Base-by-base conservation (phyloP, 2,888 invertebrate species). In the Apocheima hispidaria region DNA sequence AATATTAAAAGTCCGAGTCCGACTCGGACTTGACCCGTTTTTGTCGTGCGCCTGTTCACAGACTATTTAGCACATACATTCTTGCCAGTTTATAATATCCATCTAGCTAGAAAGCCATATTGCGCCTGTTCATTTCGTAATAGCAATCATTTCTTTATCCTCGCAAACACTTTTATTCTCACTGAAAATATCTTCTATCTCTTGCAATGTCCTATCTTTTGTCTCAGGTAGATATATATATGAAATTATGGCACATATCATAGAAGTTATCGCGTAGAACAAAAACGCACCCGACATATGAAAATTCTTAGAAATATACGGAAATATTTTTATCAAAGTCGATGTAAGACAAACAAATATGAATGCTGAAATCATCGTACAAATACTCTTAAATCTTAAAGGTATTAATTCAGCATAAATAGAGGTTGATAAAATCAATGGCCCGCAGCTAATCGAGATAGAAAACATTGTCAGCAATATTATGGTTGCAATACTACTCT, bases 401-500 rank as follows among this genome's bases (percentile, higher is more conserved):
- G 79, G 75, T 9, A 75, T 65, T 35, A 82, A 58, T 60, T 82
- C 82, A 0, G 71, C 77, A 30, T 66, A 63, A 35, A 79, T 69
- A 0, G 75, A 69, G 0, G 72, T 65, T 0, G 67, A 61, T 9
- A 81, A 30, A n/a, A 82, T 78, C 60, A 79, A 69, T 0, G 81
- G 78, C 4, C 86, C 85, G 46, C 77, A 75, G 53, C 82, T 78
- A 14, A 84, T 74, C 67, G 74, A 65, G 18, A 82, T 20, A 0
- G 82, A 81, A 63, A 71, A 78, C n/a, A 46, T 26, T 9, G 64
- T 66, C 20, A 81, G 53, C 10, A 81, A 54, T 4, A 59, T n/a
- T 44, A 81, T 66, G 0, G 78, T 69, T 0, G 77, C 21, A 7
- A 69, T 52, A 28, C 70, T 72, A 33, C 69, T 79, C 49, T 79